Percentiles rank a stretch among this genome's conserved stretches.
Conservation (phyloP, 2,888 invertebrate genomes). For the Charanyca ferruginea region DNA sequence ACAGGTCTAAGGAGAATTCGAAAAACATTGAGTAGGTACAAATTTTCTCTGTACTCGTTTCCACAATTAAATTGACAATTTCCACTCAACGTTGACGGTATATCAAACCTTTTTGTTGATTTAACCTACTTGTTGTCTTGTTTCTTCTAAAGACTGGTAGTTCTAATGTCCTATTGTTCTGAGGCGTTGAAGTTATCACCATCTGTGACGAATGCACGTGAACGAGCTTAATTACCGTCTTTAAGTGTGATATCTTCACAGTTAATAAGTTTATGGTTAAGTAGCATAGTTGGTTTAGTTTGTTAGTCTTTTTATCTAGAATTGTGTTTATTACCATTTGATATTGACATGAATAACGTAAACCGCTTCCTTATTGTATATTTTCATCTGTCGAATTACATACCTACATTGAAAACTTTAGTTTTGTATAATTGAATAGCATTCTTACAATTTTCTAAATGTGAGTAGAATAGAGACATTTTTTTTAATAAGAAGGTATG, state of each 20-base stretch:
- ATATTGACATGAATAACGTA: too few species aligned
- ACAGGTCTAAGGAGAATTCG: constrained; percentile 10
- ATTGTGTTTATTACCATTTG: too few species aligned
- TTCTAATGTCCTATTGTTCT: constrained; percentile 56
- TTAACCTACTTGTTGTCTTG: constrained; percentile 33
- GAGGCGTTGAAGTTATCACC: constrained; percentile 40
- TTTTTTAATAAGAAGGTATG: too few species aligned
- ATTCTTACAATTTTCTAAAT: too few species aligned
- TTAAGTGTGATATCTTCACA: constrained; percentile 30
- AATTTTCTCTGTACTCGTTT: constrained; percentile 38
- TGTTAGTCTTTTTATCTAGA: background rate
- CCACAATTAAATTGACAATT: constrained; percentile 43
- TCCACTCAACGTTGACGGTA: constrained; percentile 23
- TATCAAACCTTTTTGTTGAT: constrained; percentile 52
- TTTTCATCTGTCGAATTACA: too few species aligned
- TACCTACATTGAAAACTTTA: too few species aligned
- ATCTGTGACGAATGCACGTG: constrained; percentile 27
- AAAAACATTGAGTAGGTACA: constrained; percentile 10
- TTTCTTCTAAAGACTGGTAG: constrained; percentile 35
- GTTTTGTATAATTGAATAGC: too few species aligned
- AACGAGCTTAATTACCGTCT: constrained; percentile 20
- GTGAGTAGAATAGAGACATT: too few species aligned
- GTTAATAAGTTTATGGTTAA: constrained; percentile 13
- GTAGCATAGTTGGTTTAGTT: background rate
- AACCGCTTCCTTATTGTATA: too few species aligned